Base-by-base conservation (phyloP, 2,888 invertebrate genomes). In the Flabesymbios commensalis region DNA sequence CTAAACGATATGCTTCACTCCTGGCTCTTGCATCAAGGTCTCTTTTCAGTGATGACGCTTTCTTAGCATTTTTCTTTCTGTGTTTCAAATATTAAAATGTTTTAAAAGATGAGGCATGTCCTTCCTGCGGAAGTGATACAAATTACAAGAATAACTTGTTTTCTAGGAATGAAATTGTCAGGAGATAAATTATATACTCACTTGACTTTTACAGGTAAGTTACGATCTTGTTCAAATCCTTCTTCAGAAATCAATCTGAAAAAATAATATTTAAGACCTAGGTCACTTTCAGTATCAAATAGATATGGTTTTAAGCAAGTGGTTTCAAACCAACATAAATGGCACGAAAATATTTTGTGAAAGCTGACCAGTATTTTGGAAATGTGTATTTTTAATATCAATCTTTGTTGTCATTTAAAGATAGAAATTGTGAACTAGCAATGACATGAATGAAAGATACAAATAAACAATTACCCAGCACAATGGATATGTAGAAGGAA, bases 21-120 rank as follows among this genome's bases (percentile, higher is more conserved):
- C 95, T 91, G 64, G 93, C 91, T 72, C 94, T 87, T 0, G 97
- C 97, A 81, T 97, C 97, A 69, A 99, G 85, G 83, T 98, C 97
- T 65, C 98, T 87, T 82, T 98, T 93, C 31, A 98, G 85, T 75
- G 94, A 93, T 0, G 97, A 94, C 1, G 91, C 88, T 77, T 93
- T 93, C 82, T 92, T 94, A 63, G 92, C 90, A 67, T 72, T 75
- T 59, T 93, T 94, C 83, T 91, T 93, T 76, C 91, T 88, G 70
- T 55, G 33, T 42, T 26, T 31, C 14, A 53, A 1, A 3, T 33
- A n/a, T 33, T 1, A 14, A 24, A 1, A 7, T 31, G 29, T 7
- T 29, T 28, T 49, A n/a, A 49, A 49, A n/a, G 31, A 17, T n/a
- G 36, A 22, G 49, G 14, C 24, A 28, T 24, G 19, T 28, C 19